Evolutionary conservation across 2,888 invertebrate genomes (phyloP).

Genomic region (Lumbricus terrestris): DNA sequence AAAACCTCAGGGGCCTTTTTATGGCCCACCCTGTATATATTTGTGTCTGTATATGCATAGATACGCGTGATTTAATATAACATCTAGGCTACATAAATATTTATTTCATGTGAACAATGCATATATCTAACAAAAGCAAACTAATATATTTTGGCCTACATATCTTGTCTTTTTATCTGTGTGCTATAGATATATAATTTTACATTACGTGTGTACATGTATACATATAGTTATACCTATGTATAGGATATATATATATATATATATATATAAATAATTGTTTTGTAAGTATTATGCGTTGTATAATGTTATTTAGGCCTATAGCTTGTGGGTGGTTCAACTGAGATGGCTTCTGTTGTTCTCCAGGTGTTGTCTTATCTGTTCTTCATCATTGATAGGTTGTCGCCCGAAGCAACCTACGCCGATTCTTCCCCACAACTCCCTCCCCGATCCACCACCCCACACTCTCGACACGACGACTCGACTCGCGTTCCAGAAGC

Average conservation of each 20-base stretch:
- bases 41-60: too few species aligned
- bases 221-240: neutral
- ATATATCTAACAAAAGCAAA: too few species aligned
- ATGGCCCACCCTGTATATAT: too few species aligned
- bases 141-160: too few species aligned
- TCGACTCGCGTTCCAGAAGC: slow-evolving; percentile 17
- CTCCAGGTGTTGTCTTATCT: neutral
- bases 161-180: too few species aligned
- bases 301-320: neutral
- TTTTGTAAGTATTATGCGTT: too few species aligned
- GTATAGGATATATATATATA: neutral
- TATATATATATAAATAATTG: neutral
- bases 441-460: neutral
- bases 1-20: too few species aligned
- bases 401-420: neutral
- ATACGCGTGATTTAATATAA: too few species aligned
- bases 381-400: neutral
- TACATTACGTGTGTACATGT: too few species aligned
- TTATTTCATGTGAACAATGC: too few species aligned
- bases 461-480: slow-evolving; percentile 13
- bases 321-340: neutral
- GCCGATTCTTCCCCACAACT: neutral
- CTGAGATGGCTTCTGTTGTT: neutral
- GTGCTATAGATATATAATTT: too few species aligned
- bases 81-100: too few species aligned